phyloP scores from a whole-genome alignment of 2,797 vertebrate genomes.

The Notoglanidium macrostoma region DNA sequence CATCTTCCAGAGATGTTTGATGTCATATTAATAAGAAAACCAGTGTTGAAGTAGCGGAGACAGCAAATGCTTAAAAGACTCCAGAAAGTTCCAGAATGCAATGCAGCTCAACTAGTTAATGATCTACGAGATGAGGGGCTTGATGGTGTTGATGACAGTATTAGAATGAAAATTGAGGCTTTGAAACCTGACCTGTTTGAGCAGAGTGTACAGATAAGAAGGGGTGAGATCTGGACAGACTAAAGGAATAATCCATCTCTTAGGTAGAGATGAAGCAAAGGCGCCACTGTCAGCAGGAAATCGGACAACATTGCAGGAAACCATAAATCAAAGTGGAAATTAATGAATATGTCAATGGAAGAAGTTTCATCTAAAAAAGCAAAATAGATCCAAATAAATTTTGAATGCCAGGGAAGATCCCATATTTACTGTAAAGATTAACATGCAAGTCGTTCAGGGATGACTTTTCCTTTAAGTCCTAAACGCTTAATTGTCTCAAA shows the following conservation, averaged over 20 bases:
- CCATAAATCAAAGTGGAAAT: not conserved
- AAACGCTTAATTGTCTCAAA: not conserved
- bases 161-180: not conserved
- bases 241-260: not conserved
- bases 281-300: not conserved
- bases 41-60: not conserved
- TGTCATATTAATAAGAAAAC: not conserved
- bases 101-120: not conserved
- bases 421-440: not conserved
- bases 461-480: not conserved
- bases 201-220: not conserved
- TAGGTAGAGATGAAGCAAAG: not conserved
- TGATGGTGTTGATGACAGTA: not conserved
- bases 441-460: not conserved
- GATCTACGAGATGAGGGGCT: not conserved
- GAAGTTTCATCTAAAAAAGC: not conserved
- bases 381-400: not conserved
- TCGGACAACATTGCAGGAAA: not conserved
- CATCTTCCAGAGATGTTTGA: not conserved
- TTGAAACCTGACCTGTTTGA: conserved; percentile 5
- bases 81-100: not conserved
- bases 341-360: not conserved
- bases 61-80: not conserved
- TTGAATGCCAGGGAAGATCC: not conserved
- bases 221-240: not conserved